Conservation (phyloP, 2,113 vertebrate species). For the Zosterops hypoxanthus region DNA sequence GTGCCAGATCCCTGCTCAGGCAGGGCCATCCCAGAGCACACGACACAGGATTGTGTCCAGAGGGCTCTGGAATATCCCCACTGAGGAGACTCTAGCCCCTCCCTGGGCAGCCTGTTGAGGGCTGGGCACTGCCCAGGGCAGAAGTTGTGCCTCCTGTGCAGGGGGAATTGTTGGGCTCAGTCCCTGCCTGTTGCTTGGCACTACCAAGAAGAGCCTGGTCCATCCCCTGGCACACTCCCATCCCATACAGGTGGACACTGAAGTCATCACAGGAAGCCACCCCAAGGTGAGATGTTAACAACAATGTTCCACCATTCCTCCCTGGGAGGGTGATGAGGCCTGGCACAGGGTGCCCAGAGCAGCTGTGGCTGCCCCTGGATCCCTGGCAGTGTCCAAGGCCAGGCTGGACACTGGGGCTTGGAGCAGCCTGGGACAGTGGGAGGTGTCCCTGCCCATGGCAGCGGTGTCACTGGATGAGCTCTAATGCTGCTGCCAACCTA, state of each 20-base stretch:
- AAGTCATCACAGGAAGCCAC: neutral
- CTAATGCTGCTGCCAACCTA: neutral
- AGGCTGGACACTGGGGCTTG: neutral
- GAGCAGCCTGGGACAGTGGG: neutral
- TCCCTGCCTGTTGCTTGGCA: fast-evolving
- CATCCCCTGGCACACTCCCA: neutral
- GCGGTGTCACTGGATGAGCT: neutral
- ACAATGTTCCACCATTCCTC: neutral
- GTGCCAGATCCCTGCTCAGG: neutral
- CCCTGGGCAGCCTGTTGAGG: neutral
- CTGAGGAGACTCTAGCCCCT: neutral
- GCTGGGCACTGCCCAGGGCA: neutral
- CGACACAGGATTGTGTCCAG: neutral
- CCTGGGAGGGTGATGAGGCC: neutral
- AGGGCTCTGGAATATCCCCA: neutral
- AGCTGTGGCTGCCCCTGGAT: neutral
- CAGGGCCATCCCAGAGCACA: neutral
- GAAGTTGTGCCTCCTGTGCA: neutral
- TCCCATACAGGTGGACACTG: neutral
- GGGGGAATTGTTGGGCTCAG: neutral
- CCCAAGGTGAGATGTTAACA: fast-evolving
- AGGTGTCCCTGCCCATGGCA: neutral
- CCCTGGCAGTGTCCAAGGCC: neutral
- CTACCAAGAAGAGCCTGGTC: neutral
- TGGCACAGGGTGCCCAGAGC: neutral